Percentiles rank a stretch among this genome's conserved stretches.
phyloP scores from a whole-genome alignment of 2,113 vertebrate species.

The Thunnus thynnus region DNA sequence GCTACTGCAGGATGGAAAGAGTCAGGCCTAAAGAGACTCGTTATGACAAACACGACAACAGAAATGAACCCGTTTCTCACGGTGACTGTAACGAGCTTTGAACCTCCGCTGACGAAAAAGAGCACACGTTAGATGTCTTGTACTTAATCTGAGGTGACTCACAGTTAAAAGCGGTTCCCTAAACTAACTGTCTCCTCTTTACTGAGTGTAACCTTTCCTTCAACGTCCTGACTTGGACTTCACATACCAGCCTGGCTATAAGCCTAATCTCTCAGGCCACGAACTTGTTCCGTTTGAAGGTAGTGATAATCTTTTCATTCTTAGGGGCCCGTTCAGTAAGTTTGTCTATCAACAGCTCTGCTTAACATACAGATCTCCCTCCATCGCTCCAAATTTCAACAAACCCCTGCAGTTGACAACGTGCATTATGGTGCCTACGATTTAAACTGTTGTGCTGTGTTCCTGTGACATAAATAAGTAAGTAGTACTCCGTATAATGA shows the following conservation, averaged over 20 bases:
- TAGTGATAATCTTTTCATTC: constrained; percentile 17
- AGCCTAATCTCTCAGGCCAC: constrained; percentile 22
- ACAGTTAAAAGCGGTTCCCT: background rate
- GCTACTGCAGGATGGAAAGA: constrained; percentile 19
- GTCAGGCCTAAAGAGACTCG: background rate
- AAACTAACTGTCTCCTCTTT: background rate
- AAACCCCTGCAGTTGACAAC: background rate
- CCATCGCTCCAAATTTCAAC: background rate
- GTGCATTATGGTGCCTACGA: background rate
- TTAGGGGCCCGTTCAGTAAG: background rate
- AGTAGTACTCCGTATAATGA: too few relatives aligned
- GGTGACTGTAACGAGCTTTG: background rate
- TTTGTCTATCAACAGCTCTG: constrained; percentile 13
- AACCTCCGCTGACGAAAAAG: background rate
- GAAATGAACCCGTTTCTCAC: background rate
- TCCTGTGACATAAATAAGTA: constrained; percentile 1
- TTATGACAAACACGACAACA: constrained; percentile 20
- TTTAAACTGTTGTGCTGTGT: background rate
- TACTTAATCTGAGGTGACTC: background rate
- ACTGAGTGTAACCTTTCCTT: background rate
- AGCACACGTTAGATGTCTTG: background rate
- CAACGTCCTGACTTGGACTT: background rate
- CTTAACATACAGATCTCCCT: background rate
- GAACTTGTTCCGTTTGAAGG: constrained; percentile 14
- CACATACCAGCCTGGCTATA: constrained; percentile 23